Evolutionary conservation across 2,888 invertebrate genomes (phyloP).

Genomic region (Athetis lepigone): DNA sequence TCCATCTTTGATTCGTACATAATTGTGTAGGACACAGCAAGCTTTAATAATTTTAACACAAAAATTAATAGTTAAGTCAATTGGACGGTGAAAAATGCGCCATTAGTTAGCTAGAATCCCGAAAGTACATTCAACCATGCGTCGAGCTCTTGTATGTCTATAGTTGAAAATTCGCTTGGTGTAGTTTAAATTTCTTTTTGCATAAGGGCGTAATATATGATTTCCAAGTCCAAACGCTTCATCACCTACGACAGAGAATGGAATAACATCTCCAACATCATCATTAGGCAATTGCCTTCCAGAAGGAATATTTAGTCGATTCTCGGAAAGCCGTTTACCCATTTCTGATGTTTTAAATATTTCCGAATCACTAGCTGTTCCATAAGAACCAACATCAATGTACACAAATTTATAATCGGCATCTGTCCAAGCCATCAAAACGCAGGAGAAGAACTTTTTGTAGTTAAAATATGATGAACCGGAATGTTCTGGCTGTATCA

Average conservation of each 20-base stretch:
- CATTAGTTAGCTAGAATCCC: slow-evolving; percentile 7
- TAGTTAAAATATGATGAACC: slow-evolving; percentile 65
- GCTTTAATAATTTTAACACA: slow-evolving; percentile 5
- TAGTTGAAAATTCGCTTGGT: slow-evolving; percentile 7
- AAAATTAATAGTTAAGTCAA: slow-evolving; percentile 4
- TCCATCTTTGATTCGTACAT: slow-evolving; percentile 8
- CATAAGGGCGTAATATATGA: neutral
- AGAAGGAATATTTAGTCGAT: slow-evolving; percentile 5
- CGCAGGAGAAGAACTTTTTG: slow-evolving; percentile 59
- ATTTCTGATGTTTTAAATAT: slow-evolving; percentile 12
- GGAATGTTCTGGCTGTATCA: slow-evolving; percentile 54
- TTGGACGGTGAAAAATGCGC: neutral
- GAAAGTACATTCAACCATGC: slow-evolving; percentile 10
- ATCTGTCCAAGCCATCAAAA: slow-evolving; percentile 57
- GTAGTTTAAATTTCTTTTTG: slow-evolving; percentile 8
- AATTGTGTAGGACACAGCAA: slow-evolving; percentile 7
- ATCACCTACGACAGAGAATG: slow-evolving; percentile 1
- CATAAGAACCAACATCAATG: slow-evolving; percentile 57
- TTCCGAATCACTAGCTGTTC: slow-evolving; percentile 5
- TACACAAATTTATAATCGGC: too few relatives aligned
- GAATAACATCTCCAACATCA: neutral
- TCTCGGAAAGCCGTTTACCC: neutral
- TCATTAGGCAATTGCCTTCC: slow-evolving; percentile 3
- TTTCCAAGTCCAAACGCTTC: slow-evolving; percentile 7
- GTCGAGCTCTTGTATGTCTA: slow-evolving; percentile 10